Conservation (phyloP, 2,888 invertebrate species). For the Ernsta delagoae region DNA sequence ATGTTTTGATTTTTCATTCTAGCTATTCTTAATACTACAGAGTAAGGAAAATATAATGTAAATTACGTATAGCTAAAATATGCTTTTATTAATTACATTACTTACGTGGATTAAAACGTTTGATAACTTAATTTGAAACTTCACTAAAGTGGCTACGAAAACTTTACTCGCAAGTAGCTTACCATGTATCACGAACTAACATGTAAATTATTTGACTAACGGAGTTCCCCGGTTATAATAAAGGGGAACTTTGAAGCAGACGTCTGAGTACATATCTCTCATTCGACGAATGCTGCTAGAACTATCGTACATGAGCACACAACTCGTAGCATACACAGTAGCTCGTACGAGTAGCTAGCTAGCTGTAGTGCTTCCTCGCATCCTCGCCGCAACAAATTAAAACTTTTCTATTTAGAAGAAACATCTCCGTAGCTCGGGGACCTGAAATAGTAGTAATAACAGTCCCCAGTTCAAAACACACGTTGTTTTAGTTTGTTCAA, state of each 20-base stretch:
- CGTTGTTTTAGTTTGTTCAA: conserved; percentile 57
- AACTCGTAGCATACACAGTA: too few relatives aligned
- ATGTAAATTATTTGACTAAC: conserved; percentile 14
- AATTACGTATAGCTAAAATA: too few relatives aligned
- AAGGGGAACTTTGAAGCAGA: conserved; percentile 45
- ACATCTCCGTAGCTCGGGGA: conserved; percentile 54
- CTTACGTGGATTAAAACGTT: too few relatives aligned
- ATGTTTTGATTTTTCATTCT: too few relatives aligned
- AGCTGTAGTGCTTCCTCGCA: conserved; percentile 43
- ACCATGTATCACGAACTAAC: conserved; percentile 1
- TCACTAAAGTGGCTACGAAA: not conserved
- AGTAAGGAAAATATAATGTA: too few relatives aligned
- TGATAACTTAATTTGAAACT: not conserved
- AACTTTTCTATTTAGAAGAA: conserved; percentile 72
- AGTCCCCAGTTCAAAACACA: conserved; percentile 53
- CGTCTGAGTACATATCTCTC: conserved; percentile 43
- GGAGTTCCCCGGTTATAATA: conserved; percentile 5
- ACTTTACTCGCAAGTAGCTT: not conserved
- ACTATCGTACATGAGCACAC: conserved; percentile 19
- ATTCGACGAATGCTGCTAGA: conserved; percentile 41
- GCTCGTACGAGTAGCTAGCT: too few relatives aligned
- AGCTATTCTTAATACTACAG: too few relatives aligned
- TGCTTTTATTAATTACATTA: too few relatives aligned
- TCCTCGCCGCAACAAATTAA: conserved; percentile 63
- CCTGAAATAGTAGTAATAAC: conserved; percentile 54